These are phyloP conservation scores for Porphyrio hochstetteri DNA, from an alignment of 2,113 vertebrate genomes.

Conservation along the genomic window DNA sequence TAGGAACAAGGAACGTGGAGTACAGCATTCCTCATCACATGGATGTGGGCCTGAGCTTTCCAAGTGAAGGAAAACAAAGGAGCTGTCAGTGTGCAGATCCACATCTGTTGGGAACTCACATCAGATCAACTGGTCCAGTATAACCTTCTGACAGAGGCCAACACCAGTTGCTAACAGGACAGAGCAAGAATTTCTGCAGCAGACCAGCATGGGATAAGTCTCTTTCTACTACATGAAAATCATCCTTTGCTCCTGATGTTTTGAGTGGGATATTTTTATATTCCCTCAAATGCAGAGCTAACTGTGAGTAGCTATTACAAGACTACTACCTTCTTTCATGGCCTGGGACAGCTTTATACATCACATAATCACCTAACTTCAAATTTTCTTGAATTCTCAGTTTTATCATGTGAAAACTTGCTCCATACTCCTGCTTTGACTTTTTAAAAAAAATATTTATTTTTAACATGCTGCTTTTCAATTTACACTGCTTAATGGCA, in stretches of 20 bases:
- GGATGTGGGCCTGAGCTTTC: neutral
- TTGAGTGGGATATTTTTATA: neutral
- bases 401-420: neutral
- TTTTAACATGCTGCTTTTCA: neutral
- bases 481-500: neutral
- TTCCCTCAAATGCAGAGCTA: neutral
- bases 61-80: neutral
- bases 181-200: neutral
- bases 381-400: neutral
- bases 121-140: neutral
- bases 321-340: neutral
- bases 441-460: neutral
- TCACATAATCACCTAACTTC: neutral
- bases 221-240: neutral
- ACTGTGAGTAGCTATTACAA: neutral
- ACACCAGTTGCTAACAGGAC: neutral
- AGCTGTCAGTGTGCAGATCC: neutral
- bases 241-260: neutral
- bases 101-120: neutral
- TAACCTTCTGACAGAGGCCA: neutral
- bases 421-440: neutral
- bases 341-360: neutral
- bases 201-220: neutral
- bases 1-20: rapidly evolving
- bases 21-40: neutral